Percentiles rank a stretch among this genome's conserved stretches.
phyloP scores from a whole-genome alignment of 2,888 invertebrate genomes.

The Biston stratarius region DNA sequence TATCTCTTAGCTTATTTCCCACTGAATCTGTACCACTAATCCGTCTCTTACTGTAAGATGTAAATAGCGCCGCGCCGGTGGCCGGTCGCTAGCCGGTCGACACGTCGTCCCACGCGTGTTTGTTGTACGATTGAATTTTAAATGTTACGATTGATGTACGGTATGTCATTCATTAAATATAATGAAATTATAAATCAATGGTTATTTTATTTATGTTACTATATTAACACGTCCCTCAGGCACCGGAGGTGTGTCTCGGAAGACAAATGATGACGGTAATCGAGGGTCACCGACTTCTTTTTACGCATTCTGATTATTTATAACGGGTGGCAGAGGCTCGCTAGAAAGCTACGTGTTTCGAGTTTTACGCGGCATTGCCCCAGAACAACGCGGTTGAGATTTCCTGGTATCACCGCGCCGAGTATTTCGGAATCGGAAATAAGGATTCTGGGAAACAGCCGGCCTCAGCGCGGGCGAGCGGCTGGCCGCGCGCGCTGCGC shows the following conservation, averaged over 20 bases:
- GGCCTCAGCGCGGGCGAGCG: constrained; percentile 67
- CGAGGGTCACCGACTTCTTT: constrained; percentile 76
- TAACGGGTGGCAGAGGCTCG: constrained; percentile 76
- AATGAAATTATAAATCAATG: constrained; percentile 63
- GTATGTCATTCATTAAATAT: constrained; percentile 71
- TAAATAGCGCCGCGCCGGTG: constrained; percentile 51
- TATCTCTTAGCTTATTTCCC: constrained; percentile 31
- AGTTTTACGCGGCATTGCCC: constrained; percentile 79
- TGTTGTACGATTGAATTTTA: constrained; percentile 72
- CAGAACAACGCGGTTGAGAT: constrained; percentile 79
- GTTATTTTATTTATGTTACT: constrained; percentile 46
- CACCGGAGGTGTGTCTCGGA: constrained; percentile 12
- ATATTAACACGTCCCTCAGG: constrained; percentile 7
- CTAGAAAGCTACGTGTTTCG: constrained; percentile 79
- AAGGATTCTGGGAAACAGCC: constrained; percentile 80
- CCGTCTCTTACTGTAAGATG: constrained; percentile 56
- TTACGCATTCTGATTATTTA: constrained; percentile 78
- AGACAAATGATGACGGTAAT: constrained; percentile 61
- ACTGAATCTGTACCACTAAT: constrained; percentile 51
- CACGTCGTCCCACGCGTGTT: constrained; percentile 48
- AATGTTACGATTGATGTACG: constrained; percentile 68
- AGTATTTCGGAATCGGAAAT: constrained; percentile 85
- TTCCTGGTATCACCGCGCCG: constrained; percentile 78
- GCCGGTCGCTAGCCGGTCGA: constrained; percentile 39
- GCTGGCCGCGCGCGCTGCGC: constrained; percentile 51